phyloP scores from a whole-genome alignment of 2,888 invertebrate species.

The Tupiocoris notatus region DNA sequence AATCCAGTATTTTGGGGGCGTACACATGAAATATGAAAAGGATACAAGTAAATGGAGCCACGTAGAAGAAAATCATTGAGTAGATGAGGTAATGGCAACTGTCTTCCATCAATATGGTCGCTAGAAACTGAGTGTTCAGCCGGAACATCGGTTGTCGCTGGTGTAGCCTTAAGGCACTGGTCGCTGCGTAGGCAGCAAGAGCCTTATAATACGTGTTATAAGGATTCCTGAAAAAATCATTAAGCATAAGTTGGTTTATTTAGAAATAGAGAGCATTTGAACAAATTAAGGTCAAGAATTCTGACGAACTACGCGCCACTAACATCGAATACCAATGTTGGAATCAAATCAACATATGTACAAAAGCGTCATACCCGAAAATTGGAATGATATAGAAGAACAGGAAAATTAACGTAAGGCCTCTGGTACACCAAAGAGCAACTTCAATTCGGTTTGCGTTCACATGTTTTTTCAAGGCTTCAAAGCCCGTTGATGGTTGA shows the following conservation, averaged over 20 bases:
- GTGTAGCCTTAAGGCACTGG: constrained; percentile 90
- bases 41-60: constrained; percentile 85
- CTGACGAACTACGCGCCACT: neutral
- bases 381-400: constrained; percentile 82
- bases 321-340: neutral
- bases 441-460: constrained; percentile 82
- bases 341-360: neutral
- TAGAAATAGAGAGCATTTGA: too few relatives aligned
- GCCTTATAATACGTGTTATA: constrained; percentile 87
- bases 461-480: constrained; percentile 66
- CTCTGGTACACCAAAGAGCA: constrained; percentile 80
- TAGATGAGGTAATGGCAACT: constrained; percentile 96
- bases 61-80: constrained; percentile 90
- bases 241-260: too few relatives aligned
- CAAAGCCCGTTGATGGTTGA: neutral
- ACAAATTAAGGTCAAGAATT: constrained; percentile 48
- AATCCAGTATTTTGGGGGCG: too few relatives aligned
- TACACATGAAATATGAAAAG: too few relatives aligned
- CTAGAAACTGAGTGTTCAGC: constrained; percentile 79
- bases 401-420: constrained; percentile 80
- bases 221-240: constrained; percentile 66
- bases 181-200: constrained; percentile 88
- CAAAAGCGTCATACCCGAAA: too few relatives aligned
- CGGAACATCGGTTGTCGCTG: constrained; percentile 85
- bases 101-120: constrained; percentile 78